A percentile compares a stretch with the other conserved stretches of the same genome.
These are phyloP conservation scores for Phasianus colchicus DNA, from an alignment of 2,113 vertebrate species.

Conservation along the genomic window DNA sequence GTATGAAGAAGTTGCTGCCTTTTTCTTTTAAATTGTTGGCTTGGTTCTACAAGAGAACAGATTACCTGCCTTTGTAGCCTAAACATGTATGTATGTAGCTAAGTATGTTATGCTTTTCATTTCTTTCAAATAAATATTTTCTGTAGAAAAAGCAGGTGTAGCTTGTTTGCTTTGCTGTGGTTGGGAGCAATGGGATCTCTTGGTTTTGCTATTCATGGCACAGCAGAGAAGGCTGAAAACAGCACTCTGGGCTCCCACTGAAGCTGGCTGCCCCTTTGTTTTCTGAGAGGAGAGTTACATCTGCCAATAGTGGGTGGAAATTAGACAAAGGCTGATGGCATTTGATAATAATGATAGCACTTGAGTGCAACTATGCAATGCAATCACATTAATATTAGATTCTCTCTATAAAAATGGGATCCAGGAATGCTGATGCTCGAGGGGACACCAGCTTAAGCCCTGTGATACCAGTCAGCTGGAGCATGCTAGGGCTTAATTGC, in stretches of 20 bases:
- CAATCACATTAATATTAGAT: not conserved
- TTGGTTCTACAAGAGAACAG: constrained; percentile 51
- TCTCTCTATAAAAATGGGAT: not conserved
- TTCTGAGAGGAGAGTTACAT: not conserved
- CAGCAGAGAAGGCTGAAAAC: not conserved
- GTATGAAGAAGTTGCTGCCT: constrained; percentile 29
- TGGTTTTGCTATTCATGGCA: not conserved
- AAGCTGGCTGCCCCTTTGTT: not conserved
- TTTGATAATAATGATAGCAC: not conserved
- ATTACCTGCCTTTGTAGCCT: constrained; percentile 72
- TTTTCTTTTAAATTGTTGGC: constrained; percentile 49
- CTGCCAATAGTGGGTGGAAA: not conserved
- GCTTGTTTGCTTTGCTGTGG: constrained; percentile 25
- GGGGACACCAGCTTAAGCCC: not conserved
- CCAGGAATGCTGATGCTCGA: not conserved
- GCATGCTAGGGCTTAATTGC: accelerated
- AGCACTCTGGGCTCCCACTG: not conserved
- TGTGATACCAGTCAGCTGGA: not conserved
- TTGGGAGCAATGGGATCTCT: not conserved
- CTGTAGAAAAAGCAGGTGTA: constrained; percentile 74
- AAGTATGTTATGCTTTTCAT: constrained; percentile 74
- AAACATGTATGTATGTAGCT: constrained; percentile 73
- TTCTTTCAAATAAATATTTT: constrained; percentile 86
- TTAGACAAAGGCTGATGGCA: not conserved
- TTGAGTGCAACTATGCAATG: not conserved